Evolutionary conservation across 2,113 vertebrate genomes (phyloP).

Genomic region (Perognathus longimembris): DNA sequence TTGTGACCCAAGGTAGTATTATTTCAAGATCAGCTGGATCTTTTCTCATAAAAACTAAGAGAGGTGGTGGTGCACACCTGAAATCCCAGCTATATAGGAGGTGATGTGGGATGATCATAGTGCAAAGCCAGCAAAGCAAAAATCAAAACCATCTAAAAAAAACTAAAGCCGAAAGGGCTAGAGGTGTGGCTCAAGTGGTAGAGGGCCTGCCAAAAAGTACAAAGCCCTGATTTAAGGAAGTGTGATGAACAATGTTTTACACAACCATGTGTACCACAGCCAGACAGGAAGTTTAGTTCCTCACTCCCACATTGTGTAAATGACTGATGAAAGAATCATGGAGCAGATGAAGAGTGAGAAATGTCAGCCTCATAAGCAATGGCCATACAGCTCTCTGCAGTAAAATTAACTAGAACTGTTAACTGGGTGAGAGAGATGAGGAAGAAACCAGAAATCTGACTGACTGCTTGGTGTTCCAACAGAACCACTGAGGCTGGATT

Average conservation of each 20-base stretch:
- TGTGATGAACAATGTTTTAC: background rate
- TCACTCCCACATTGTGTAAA: background rate
- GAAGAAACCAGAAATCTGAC: background rate
- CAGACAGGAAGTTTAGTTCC: background rate
- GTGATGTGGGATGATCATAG: too few relatives aligned
- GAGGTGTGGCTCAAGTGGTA: too few relatives aligned
- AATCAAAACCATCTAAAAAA: too few relatives aligned
- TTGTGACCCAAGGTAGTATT: background rate
- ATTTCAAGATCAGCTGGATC: too few relatives aligned
- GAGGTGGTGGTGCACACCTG: too few relatives aligned
- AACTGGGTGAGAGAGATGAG: background rate
- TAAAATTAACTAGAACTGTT: background rate
- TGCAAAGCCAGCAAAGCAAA: too few relatives aligned
- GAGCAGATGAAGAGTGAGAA: background rate
- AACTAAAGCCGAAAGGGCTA: too few relatives aligned
- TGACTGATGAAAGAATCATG: background rate
- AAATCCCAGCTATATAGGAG: too few relatives aligned
- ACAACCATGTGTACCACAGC: background rate
- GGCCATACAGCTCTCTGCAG: background rate
- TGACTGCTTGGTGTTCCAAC: too few relatives aligned
- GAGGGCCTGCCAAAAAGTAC: too few relatives aligned
- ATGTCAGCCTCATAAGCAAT: fast-evolving
- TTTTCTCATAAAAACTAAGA: too few relatives aligned
- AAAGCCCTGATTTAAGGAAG: background rate
- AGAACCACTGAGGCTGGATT: too few relatives aligned